These are phyloP conservation scores for Hylomyscus alleni DNA, from an alignment of 2,797 vertebrate genomes.

Conservation along the genomic window DNA sequence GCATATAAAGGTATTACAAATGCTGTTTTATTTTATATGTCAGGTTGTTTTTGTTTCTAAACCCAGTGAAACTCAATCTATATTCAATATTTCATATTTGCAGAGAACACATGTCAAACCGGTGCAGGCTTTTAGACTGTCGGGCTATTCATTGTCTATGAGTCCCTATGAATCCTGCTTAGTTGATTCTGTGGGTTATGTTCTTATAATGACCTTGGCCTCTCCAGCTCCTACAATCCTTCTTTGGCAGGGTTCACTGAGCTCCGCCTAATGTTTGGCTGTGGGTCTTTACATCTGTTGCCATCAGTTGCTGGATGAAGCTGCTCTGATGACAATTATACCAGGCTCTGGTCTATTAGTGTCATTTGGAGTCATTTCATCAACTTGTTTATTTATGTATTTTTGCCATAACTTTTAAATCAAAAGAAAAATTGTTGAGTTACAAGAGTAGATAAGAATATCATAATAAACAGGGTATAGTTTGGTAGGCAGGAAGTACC, in stretches of 20 bases:
- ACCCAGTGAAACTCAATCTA: conserved; percentile 28
- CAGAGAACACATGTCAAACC: neutral
- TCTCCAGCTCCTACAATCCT: neutral
- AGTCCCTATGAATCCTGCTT: neutral
- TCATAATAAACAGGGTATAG: neutral
- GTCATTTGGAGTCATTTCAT: neutral
- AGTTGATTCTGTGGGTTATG: neutral
- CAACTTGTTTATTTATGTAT: neutral
- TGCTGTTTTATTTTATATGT: conserved; percentile 71
- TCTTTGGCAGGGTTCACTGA: neutral
- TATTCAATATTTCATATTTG: neutral
- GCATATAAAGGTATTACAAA: conserved; percentile 72
- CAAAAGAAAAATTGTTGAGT: neutral
- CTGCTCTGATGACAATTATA: neutral
- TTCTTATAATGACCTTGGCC: neutral
- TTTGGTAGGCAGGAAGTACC: neutral
- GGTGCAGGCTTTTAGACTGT: neutral
- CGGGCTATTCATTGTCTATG: neutral
- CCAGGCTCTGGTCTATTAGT: neutral
- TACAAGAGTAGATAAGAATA: neutral
- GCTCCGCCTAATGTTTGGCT: neutral
- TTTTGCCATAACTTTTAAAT: neutral
- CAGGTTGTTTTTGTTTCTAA: conserved; percentile 67
- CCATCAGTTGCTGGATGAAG: neutral
- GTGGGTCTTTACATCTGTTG: neutral